phyloP scores from a whole-genome alignment of 2,888 invertebrate species.

The Heterodera filipjevi region DNA sequence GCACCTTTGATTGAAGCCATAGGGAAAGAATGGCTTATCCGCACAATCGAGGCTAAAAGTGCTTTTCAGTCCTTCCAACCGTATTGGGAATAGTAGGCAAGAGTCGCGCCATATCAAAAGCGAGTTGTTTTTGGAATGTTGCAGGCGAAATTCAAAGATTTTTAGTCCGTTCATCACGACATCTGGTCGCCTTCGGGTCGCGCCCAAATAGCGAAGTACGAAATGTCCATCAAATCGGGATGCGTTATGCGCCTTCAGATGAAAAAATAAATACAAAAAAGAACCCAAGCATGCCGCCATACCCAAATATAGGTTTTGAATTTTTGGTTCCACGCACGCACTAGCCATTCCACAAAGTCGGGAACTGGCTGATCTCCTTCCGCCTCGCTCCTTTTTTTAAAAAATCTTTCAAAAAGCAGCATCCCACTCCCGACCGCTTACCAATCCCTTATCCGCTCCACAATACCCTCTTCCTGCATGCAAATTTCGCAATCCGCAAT shows the following conservation, averaged over 20 bases:
- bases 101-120: neutral
- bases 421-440: neutral
- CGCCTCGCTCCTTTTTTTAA: neutral
- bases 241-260: neutral
- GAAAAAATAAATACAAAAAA: neutral
- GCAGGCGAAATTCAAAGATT: neutral
- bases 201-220: neutral
- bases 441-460: neutral
- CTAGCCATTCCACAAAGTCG: neutral
- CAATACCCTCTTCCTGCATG: neutral
- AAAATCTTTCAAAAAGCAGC: neutral
- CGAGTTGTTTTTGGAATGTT: neutral
- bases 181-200: neutral
- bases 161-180: conserved; percentile 1
- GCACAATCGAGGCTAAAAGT: conserved; percentile 1
- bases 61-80: neutral
- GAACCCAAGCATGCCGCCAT: too few relatives aligned
- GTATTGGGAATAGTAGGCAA: conserved; percentile 3
- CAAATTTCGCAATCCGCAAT: neutral
- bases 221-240: conserved; percentile 11
- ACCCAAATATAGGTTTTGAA: conserved; percentile 4
- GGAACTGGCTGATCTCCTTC: neutral
- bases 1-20: neutral
- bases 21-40: conserved; percentile 1
- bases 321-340: neutral